phyloP scores from a whole-genome alignment of 1,140 invertebrate species.

The Diprion similis region DNA sequence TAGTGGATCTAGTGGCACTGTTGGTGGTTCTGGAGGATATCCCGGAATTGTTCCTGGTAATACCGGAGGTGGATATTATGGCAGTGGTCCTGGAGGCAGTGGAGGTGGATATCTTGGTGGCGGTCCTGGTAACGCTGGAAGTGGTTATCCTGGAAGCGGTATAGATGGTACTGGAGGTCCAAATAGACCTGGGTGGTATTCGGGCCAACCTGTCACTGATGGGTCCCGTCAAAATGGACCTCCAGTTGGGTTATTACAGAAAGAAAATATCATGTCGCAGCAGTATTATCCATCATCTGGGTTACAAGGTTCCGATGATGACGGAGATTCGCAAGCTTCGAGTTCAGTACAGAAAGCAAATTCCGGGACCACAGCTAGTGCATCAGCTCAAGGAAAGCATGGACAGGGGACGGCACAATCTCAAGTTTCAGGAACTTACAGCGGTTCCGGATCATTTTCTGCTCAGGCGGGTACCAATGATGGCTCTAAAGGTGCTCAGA shows the following conservation, averaged over 20 bases:
- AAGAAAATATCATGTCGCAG: neutral
- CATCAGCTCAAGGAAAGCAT: conserved; percentile 76
- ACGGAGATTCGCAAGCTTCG: conserved; percentile 77
- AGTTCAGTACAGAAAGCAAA: conserved; percentile 73
- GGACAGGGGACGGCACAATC: conserved; percentile 77
- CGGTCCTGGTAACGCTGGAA: conserved; percentile 11
- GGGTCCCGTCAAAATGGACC: neutral
- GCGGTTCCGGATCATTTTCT: conserved; percentile 77
- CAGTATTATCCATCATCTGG: neutral
- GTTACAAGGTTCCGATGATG: conserved; percentile 50
- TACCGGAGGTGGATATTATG: conserved; percentile 12
- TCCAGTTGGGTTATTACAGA: conserved; percentile 15
- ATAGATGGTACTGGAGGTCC: conserved; percentile 11
- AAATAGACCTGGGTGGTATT: neutral
- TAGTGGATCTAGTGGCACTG: neutral
- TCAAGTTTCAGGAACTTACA: conserved; percentile 80
- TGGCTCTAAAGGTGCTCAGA: conserved; percentile 73
- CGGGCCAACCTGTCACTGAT: no score
- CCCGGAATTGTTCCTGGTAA: neutral
- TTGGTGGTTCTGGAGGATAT: no score
- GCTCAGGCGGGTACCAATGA: conserved; percentile 83
- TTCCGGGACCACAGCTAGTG: conserved; percentile 73
- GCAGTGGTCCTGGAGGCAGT: conserved; percentile 9
- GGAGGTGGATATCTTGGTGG: conserved; percentile 7
- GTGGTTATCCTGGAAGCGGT: conserved; percentile 10